phyloP scores from a whole-genome alignment of 2,113 vertebrate genomes.

The Piprites chloris region DNA sequence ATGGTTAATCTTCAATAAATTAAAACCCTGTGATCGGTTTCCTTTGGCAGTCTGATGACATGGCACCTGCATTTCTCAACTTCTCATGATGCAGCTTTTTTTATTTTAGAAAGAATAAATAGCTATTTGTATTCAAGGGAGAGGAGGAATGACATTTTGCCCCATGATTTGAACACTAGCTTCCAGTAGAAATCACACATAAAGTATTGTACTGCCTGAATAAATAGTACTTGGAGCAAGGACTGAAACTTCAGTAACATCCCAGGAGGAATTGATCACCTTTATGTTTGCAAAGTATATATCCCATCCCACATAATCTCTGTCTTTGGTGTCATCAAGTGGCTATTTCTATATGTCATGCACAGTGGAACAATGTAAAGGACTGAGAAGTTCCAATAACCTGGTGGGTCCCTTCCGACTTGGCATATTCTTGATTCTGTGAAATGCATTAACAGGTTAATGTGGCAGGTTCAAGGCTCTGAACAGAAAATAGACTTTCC shows the following conservation, averaged over 20 bases:
- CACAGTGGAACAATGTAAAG: neutral
- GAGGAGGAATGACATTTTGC: neutral
- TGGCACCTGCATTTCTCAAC: neutral
- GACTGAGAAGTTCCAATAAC: neutral
- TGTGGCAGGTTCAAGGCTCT: neutral
- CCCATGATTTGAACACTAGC: fast-evolving
- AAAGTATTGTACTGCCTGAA: neutral
- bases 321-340: neutral
- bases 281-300: neutral
- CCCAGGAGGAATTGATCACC: neutral
- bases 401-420: neutral
- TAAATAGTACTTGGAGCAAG: neutral
- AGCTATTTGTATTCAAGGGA: neutral
- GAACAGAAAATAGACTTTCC: neutral
- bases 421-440: neutral
- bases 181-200: neutral
- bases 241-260: neutral
- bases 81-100: neutral
- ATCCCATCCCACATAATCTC: neutral
- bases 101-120: neutral
- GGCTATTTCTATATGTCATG: neutral
- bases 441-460: neutral
- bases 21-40: neutral
- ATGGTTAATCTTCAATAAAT: neutral
- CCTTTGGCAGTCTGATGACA: neutral